A percentile compares a stretch with the other conserved stretches of the same genome.
Evolutionary conservation across 2,113 vertebrate species (phyloP).

Genomic region (Xiphias gladius): DNA sequence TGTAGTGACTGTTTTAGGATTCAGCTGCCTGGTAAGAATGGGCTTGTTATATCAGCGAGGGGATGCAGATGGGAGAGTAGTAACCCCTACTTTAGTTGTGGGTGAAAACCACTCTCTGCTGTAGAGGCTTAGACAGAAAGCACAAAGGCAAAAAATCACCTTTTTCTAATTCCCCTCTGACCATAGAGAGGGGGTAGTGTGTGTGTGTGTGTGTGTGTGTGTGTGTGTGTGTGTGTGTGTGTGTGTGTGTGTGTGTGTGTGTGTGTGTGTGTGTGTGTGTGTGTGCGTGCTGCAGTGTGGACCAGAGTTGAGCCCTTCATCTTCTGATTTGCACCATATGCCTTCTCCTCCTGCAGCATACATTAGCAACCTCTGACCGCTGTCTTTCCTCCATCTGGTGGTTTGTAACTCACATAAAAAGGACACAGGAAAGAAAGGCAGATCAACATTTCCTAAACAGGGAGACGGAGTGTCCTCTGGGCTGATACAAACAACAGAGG

Average conservation of each 20-base stretch:
- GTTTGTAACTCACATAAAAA: constrained; percentile 61
- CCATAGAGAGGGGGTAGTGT: constrained; percentile 37
- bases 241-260: not conserved
- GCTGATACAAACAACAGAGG: constrained; percentile 53
- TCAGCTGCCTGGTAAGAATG: constrained; percentile 67
- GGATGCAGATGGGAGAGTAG: constrained; percentile 70
- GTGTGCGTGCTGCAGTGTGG: not conserved
- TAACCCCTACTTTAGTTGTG: constrained; percentile 67
- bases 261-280: not conserved
- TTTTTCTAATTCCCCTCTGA: constrained; percentile 77
- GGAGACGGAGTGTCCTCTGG: constrained; percentile 45
- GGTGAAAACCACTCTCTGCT: constrained; percentile 56
- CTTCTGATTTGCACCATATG: constrained; percentile 84
- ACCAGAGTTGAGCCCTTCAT: constrained; percentile 47
- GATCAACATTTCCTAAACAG: constrained; percentile 53
- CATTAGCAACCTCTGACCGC: constrained; percentile 64
- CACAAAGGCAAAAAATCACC: constrained; percentile 67
- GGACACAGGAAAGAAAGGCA: constrained; percentile 55
- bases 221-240: not conserved
- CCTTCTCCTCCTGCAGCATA: constrained; percentile 72
- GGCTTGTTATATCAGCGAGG: constrained; percentile 80
- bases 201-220: constrained; percentile 5
- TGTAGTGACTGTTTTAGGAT: constrained; percentile 50
- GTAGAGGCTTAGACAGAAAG: constrained; percentile 61
- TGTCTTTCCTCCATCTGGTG: constrained; percentile 80